These are phyloP conservation scores for Pteromalus puparum DNA, from an alignment of 1,140 invertebrate genomes.

Conservation along the genomic window DNA sequence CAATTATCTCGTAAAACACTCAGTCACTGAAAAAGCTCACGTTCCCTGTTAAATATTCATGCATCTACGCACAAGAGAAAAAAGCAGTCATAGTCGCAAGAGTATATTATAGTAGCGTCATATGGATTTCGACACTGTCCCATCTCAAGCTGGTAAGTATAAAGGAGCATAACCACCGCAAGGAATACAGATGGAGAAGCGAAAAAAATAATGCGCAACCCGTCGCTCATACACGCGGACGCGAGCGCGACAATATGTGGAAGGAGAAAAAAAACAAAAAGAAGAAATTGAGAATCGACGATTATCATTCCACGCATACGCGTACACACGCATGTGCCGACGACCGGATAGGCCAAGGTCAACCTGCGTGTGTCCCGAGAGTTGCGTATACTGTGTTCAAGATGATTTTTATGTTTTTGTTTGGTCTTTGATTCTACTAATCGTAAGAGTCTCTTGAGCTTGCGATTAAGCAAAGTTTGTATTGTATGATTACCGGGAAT, in stretches of 20 bases:
- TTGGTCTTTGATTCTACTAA: neutral
- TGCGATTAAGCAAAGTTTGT: neutral
- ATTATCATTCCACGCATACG: constrained; percentile 4
- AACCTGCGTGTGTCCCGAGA: neutral
- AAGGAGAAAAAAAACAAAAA: constrained; percentile 9
- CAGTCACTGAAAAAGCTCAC: neutral
- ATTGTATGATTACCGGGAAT: too few relatives aligned
- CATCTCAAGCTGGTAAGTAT: neutral
- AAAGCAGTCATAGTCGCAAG: neutral
- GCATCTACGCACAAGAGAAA: neutral
- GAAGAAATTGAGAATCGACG: neutral
- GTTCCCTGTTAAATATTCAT: neutral
- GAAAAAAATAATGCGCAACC: constrained; percentile 25
- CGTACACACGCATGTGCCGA: neutral
- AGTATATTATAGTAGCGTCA: neutral
- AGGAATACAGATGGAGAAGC: constrained; percentile 23
- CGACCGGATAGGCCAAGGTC: neutral
- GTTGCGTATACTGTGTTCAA: neutral
- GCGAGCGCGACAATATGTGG: neutral
- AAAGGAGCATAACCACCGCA: constrained; percentile 23
- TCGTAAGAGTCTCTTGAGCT: neutral
- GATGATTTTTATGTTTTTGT: neutral
- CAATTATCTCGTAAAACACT: neutral
- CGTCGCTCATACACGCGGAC: neutral
- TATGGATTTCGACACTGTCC: constrained; percentile 19